A percentile compares a stretch with the other conserved stretches of the same genome.
phyloP scores from a whole-genome alignment of 2,888 invertebrate genomes.

The Mesopsocus fuscifrons region DNA sequence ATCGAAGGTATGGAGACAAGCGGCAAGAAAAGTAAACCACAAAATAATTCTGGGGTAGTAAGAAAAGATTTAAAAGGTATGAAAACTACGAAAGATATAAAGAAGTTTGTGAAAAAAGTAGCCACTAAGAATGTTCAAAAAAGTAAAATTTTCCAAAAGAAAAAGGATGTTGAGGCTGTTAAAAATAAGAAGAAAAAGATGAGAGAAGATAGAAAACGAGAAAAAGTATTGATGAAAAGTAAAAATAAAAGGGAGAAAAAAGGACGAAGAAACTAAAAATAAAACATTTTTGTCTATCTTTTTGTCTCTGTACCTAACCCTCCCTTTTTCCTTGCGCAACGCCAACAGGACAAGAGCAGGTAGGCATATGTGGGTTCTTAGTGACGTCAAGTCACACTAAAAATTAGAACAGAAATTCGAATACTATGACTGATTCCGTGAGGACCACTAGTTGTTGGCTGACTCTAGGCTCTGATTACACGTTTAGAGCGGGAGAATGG shows the following conservation, averaged over 20 bases:
- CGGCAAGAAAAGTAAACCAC: slow-evolving; percentile 23
- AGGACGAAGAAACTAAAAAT: background rate
- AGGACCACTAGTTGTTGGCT: no score
- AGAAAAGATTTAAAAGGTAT: slow-evolving; percentile 20
- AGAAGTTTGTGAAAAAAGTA: slow-evolving; percentile 46
- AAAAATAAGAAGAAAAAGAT: slow-evolving; percentile 13
- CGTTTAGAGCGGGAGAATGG: no score
- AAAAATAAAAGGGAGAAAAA: slow-evolving; percentile 10
- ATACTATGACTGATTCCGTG: no score
- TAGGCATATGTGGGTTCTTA: no score
- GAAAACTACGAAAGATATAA: slow-evolving; percentile 41
- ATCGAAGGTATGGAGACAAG: slow-evolving; percentile 13
- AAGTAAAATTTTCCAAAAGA: slow-evolving; percentile 57
- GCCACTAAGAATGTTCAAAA: slow-evolving; percentile 53
- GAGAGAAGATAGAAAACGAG: slow-evolving; percentile 8
- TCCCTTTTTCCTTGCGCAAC: slow-evolving; percentile 11
- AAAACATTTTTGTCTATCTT: background rate
- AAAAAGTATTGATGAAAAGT: no score
- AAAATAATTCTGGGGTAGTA: slow-evolving; percentile 23
- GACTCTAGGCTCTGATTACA: no score
- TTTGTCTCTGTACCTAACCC: slow-evolving; percentile 5
- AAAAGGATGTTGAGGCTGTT: slow-evolving; percentile 34
- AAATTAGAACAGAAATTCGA: no score
- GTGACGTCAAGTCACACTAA: no score
- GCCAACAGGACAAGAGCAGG: no score